These are phyloP conservation scores for Papilio polytes DNA, from an alignment of 1,140 invertebrate genomes.

Conservation along the genomic window DNA sequence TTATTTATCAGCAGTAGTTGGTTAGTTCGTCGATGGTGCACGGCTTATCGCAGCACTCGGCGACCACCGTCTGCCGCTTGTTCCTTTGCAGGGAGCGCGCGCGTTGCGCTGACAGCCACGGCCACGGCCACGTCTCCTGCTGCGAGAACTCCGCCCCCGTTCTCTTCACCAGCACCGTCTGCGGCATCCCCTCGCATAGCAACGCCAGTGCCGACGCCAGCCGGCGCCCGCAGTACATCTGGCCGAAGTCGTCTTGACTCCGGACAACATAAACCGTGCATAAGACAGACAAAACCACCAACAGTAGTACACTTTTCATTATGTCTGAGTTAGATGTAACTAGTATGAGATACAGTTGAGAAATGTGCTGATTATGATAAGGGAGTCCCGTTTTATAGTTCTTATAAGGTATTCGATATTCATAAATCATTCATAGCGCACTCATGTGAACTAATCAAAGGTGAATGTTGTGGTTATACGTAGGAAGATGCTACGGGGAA, in stretches of 20 bases:
- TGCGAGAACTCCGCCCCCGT: conserved; percentile 1
- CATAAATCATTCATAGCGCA: background rate
- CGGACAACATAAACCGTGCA: background rate
- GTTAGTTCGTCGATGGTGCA: conserved; percentile 42
- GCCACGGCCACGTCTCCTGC: background rate
- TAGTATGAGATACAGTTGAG: background rate
- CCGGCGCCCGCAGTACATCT: conserved; percentile 48
- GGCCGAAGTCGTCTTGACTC: conserved; percentile 29
- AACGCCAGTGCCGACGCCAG: conserved; percentile 42
- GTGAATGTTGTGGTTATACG: background rate
- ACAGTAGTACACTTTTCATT: background rate
- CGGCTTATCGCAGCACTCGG: conserved; percentile 48
- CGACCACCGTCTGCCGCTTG: conserved; percentile 43
- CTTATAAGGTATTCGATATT: background rate
- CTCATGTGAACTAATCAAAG: background rate
- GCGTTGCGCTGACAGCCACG: conserved; percentile 30
- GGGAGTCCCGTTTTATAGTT: background rate
- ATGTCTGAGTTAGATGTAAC: background rate
- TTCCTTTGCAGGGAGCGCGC: conserved; percentile 12
- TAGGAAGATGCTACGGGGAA: background rate
- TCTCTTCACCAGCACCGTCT: conserved; percentile 42
- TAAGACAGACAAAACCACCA: conserved; percentile 3
- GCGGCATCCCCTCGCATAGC: conserved; percentile 38
- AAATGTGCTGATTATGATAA: background rate
- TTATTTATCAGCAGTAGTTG: conserved; percentile 42